Conservation (phyloP, 2,113 vertebrate species). For the Rhadina sibilatrix region DNA sequence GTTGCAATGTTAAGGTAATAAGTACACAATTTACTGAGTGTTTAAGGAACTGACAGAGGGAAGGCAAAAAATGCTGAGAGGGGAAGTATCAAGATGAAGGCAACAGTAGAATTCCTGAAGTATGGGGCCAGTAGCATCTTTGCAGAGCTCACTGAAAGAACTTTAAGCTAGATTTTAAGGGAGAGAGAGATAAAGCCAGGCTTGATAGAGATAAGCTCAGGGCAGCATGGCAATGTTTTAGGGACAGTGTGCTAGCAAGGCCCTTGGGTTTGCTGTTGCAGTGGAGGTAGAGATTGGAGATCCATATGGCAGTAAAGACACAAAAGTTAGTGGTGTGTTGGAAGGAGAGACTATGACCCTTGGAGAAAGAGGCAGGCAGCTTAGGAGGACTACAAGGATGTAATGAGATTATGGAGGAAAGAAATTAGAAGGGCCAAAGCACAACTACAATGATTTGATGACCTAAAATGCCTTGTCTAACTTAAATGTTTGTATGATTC, state of each 20-base stretch:
- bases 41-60: background rate
- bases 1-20: background rate
- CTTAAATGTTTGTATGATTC: background rate
- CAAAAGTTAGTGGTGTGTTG: background rate
- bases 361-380: background rate
- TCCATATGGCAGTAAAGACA: no score
- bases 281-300: background rate
- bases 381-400: background rate
- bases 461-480: background rate
- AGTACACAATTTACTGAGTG: background rate
- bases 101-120: background rate
- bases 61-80: background rate
- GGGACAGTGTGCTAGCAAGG: background rate
- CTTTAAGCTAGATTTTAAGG: background rate
- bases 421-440: background rate
- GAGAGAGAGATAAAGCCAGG: background rate
- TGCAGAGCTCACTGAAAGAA: background rate
- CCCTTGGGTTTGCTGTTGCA: background rate
- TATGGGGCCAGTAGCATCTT: background rate
- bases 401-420: background rate
- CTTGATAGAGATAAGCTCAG: background rate
- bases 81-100: background rate
- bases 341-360: background rate
- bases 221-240: fast-evolving
- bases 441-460: background rate